These are phyloP conservation scores for Orchesellides sinensis DNA, from an alignment of 2,888 invertebrate genomes.

Conservation along the genomic window DNA sequence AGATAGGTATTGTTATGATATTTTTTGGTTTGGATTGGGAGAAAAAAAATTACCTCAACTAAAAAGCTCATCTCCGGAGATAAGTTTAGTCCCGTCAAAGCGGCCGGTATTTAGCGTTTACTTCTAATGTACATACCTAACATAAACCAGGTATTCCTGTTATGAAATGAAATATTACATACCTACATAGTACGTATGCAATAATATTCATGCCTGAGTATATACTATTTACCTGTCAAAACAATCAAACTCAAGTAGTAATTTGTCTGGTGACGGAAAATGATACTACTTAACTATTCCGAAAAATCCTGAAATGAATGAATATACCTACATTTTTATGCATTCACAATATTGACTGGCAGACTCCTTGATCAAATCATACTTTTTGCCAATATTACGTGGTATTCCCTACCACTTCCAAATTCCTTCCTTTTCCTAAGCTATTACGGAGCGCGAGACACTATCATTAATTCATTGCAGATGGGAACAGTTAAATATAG, in stretches of 20 bases:
- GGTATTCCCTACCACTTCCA: background rate
- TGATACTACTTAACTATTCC: conserved; percentile 44
- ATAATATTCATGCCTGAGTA: background rate
- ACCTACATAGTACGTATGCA: background rate
- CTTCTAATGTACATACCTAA: background rate
- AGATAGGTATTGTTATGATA: conserved; percentile 1
- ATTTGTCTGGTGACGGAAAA: conserved; percentile 66
- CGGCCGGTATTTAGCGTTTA: conserved; percentile 27
- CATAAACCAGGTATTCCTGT: background rate
- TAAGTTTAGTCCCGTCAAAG: too few species aligned
- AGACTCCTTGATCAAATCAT: background rate
- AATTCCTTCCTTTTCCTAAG: conserved; percentile 10
- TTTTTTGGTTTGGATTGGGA: conserved; percentile 3
- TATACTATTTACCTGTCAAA: conserved; percentile 63
- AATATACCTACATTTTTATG: conserved; percentile 24
- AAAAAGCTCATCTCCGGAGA: too few species aligned
- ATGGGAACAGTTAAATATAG: background rate
- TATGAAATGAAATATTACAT: too few species aligned
- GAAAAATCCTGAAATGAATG: conserved; percentile 42
- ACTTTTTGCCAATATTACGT: background rate
- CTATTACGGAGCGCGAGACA: conserved; percentile 16
- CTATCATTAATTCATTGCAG: conserved; percentile 33
- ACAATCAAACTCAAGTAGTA: conserved; percentile 66
- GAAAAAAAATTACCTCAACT: background rate
- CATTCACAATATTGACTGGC: conserved; percentile 20